A percentile compares a stretch with the other conserved stretches of the same genome.
These are phyloP conservation scores for Sinotaia quadrata DNA, from an alignment of 2,888 invertebrate genomes.

Conservation along the genomic window DNA sequence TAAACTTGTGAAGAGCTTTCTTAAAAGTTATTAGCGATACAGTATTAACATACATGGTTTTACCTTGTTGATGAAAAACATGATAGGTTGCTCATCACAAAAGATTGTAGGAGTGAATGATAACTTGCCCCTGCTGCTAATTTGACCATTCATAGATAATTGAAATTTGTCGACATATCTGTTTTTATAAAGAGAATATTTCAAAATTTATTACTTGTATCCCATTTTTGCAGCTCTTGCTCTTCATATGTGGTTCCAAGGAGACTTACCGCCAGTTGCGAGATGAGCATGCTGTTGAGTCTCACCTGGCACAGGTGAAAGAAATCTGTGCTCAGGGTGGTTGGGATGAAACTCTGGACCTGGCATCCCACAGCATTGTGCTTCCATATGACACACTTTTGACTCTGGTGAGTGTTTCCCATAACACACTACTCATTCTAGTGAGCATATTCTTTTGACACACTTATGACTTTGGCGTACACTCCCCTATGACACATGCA, in stretches of 20 bases:
- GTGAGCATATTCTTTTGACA: no score
- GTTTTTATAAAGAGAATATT: background rate
- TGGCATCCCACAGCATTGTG: conserved; percentile 65
- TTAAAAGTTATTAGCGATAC: no score
- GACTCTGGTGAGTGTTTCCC: conserved; percentile 76
- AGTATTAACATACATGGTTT: no score
- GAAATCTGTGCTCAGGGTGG: conserved; percentile 64
- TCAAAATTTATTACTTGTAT: background rate
- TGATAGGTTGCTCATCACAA: no score
- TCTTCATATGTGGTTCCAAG: conserved; percentile 94
- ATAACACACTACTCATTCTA: no score
- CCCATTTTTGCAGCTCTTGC: conserved; percentile 76
- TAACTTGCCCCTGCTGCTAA: no score
- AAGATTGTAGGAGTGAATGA: no score
- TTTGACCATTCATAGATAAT: no score
- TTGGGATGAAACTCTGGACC: conserved; percentile 45
- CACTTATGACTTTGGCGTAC: no score
- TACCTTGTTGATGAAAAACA: no score
- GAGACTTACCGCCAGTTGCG: conserved; percentile 94
- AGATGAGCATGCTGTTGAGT: conserved; percentile 92
- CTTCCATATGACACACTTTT: conserved; percentile 93
- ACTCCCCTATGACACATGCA: no score
- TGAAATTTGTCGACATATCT: background rate
- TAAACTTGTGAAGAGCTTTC: no score
- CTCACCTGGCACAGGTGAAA: conserved; percentile 79